Conservation (phyloP, 2,113 vertebrate species). For the Rhea pennata region DNA sequence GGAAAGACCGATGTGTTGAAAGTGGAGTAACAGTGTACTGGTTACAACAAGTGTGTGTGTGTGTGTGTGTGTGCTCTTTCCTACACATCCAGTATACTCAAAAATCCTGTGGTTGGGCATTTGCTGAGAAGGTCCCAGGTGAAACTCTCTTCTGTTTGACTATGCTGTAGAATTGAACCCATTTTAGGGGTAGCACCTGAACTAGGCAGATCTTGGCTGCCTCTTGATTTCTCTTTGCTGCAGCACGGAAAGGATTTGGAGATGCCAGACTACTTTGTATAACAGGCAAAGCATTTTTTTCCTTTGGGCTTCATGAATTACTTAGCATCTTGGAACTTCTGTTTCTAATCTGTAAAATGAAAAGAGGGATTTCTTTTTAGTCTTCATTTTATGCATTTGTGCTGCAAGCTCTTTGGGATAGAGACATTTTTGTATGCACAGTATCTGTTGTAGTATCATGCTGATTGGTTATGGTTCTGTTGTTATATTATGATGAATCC, state of each 20-base stretch:
- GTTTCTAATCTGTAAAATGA: neutral
- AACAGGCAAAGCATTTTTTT: neutral
- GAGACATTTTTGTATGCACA: neutral
- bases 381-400: neutral
- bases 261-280: neutral
- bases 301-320: neutral
- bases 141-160: neutral
- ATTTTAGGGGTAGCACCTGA: neutral
- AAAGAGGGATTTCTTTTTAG: neutral
- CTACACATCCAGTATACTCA: neutral
- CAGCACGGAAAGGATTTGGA: neutral
- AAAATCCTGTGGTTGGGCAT: neutral
- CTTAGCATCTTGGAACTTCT: neutral
- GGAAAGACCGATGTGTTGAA: neutral
- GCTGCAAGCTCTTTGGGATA: neutral
- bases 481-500: neutral
- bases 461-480: neutral
- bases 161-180: neutral
- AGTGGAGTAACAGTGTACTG: neutral
- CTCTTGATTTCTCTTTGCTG: neutral
- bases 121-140: neutral
- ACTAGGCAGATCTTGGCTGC: neutral
- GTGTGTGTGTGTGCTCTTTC: neutral
- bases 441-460: neutral
- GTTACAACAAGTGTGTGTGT: neutral